Evolutionary conservation across 2,888 invertebrate genomes (phyloP), one percentile per base, ranked within the genome.

Genomic region (Piscicola geometra): DNA sequence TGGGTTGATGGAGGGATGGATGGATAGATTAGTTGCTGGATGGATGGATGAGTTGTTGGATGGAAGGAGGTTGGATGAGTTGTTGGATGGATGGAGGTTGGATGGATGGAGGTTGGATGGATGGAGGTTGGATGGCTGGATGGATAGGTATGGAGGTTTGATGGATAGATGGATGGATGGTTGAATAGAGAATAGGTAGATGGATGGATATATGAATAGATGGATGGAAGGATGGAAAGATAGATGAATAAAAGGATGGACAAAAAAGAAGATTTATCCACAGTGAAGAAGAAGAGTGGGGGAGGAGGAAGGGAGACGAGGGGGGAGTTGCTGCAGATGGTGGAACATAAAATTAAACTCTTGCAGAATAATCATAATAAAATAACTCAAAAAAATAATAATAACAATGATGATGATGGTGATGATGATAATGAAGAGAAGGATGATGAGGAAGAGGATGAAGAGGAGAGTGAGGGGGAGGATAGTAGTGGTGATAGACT

Each of bases 321-420:
- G 21, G 64, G n/a, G 30, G 30, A 64, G 30, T 64, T n/a, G 64
- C 5, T 64, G n/a, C 3, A 9, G 9, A 30, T 21, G 25, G 9
- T 64, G 64, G 9, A 64, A 64, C 5, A 3, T 3, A 64, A 28
- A 21, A 30, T 64, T 30, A 64, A 28, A 3, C 5, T 12, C n/a
- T 28, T 28, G 5, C 5, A 64, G 5, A 64, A 28, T 21, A 64
- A 64, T 21, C 5, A 30, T 64, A 64, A 64, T 64, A 64, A 64
- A 12, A 64, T 12, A 12, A 30, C 5, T 64, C 3, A 64, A 12
- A 30, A 64, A 12, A 64, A 64, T 64, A 30, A 64, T 64, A 64
- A 64, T 64, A 64, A 64, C 21, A 64, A 64, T 64, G 21, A 64
- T 64, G 21, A 21, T 64, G 21, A 64, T 64, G 21, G 21, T 64